Evolutionary conservation across 2,113 vertebrate species (phyloP), one percentile per base, ranked within the genome.

Genomic region (Gadus chalcogrammus): DNA sequence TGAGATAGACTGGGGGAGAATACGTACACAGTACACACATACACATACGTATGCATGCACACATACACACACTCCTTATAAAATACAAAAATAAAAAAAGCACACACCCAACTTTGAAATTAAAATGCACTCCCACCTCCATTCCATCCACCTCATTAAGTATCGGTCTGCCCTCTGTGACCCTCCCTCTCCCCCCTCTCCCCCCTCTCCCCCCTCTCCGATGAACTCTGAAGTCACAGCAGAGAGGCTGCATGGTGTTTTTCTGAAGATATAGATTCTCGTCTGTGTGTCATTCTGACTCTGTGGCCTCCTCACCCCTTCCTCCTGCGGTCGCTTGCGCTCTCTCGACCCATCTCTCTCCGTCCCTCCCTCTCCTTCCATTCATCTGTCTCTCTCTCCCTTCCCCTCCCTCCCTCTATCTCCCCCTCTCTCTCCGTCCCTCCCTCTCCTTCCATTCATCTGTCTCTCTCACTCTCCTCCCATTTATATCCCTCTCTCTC

Each of bases 251-350:
- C 16, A 55, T 55, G 16, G 53, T 11, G 53, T 55, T 2, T 55
- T 13, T 55, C 12, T 55, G 6, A 55, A 55, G 12, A 16, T 55
- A 55, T 11, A 55, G 12, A 55, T 55, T 61, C 9, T 11, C 27
- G 61, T 12, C 11, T 24, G 60, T 17, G 62, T 59, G 60, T 38
- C 63, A 59, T 16, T 13, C 13, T 67, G 20, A 48, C 42, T 62
- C 12, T 48, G 15, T 70, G 22, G 52, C 17, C 63, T 81, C 20
- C 64, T 67, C 61, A 31, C 9, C n/a, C n/a, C n/a, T 22, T 12
- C 9, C 11, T 22, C 22, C 9, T 4, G 5, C 17, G 24, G 18
- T 61, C 17, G 7, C 4, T 61, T 0, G 27, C 4, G 7, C 17
- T 61, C 60, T 24, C 5, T 61, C 5, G 18, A 9, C 18, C 18